Evolutionary conservation across 1,140 invertebrate genomes (phyloP).

Genomic region (Euglossa dilemma): DNA sequence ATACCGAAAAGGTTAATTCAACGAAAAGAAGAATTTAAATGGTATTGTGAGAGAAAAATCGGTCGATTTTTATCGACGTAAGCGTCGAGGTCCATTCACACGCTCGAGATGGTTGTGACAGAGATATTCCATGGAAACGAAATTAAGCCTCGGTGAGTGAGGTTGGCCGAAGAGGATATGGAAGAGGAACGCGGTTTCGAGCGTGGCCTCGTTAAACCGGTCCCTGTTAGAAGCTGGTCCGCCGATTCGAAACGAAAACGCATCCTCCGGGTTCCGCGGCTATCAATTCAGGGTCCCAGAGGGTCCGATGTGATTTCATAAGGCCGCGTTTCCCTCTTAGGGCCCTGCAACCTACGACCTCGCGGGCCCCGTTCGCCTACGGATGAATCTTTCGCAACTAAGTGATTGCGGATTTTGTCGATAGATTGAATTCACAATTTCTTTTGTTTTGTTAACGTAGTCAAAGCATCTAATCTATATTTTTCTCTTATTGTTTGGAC

Average conservation of each 20-base stretch:
- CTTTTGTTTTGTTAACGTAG: no score
- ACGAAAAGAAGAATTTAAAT: background rate
- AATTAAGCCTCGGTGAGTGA: background rate
- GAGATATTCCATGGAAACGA: background rate
- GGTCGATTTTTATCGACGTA: background rate
- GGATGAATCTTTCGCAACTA: background rate
- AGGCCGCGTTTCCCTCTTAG: constrained; percentile 7
- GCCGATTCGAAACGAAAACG: constrained; percentile 12
- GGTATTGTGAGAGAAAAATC: background rate
- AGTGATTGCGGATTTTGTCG: no score
- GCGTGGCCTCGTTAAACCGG: constrained; percentile 46
- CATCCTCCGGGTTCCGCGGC: constrained; percentile 12
- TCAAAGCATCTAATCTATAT: no score
- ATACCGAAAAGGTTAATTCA: background rate
- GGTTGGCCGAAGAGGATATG: constrained; percentile 13
- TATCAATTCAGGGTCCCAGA: constrained; percentile 1
- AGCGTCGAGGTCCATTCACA: background rate
- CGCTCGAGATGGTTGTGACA: background rate
- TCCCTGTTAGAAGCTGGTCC: constrained; percentile 25
- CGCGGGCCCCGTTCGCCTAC: background rate
- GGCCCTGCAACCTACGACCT: background rate
- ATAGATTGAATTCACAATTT: no score
- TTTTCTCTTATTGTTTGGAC: no score
- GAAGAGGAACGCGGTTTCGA: constrained; percentile 14
- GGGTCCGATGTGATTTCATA: constrained; percentile 13